These are phyloP conservation scores for Amblyjoppa fuscipennis DNA, from an alignment of 2,888 invertebrate genomes.

Conservation along the genomic window DNA sequence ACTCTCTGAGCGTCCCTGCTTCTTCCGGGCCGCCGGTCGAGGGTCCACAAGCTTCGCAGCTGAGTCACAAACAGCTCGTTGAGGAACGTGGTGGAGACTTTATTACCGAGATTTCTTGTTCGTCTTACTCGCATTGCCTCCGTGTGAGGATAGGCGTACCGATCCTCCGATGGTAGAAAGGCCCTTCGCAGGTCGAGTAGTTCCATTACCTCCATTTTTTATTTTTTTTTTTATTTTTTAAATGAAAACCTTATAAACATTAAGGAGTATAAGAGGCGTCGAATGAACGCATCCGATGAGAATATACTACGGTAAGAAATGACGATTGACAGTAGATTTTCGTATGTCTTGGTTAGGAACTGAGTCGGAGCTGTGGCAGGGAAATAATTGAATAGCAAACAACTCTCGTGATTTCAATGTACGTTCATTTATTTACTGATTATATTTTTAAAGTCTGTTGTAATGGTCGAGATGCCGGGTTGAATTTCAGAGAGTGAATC, in stretches of 20 bases:
- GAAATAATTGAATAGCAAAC: slow-evolving; percentile 1
- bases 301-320: background rate
- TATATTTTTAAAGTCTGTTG: slow-evolving; percentile 23
- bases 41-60: slow-evolving; percentile 57
- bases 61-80: background rate
- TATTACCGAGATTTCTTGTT: background rate
- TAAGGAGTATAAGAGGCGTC: background rate
- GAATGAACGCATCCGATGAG: slow-evolving; percentile 6
- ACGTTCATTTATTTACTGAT: slow-evolving; percentile 18
- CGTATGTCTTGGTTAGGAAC: slow-evolving; percentile 29
- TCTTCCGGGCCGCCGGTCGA: slow-evolving; percentile 35
- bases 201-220: slow-evolving; percentile 66
- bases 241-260: background rate
- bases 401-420: background rate
- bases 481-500: slow-evolving; percentile 46
- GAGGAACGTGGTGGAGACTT: background rate
- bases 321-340: slow-evolving; percentile 42
- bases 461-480: slow-evolving; percentile 31
- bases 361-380: background rate
- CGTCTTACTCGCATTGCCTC: slow-evolving; percentile 63
- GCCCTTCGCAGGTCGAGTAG: slow-evolving; percentile 61
- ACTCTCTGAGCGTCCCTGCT: slow-evolving; percentile 51
- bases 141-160: slow-evolving; percentile 59
- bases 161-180: slow-evolving; percentile 62
- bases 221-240: slow-evolving; percentile 11